phyloP scores from a whole-genome alignment of 2,888 invertebrate genomes.

The Liodrosophila aerea region DNA sequence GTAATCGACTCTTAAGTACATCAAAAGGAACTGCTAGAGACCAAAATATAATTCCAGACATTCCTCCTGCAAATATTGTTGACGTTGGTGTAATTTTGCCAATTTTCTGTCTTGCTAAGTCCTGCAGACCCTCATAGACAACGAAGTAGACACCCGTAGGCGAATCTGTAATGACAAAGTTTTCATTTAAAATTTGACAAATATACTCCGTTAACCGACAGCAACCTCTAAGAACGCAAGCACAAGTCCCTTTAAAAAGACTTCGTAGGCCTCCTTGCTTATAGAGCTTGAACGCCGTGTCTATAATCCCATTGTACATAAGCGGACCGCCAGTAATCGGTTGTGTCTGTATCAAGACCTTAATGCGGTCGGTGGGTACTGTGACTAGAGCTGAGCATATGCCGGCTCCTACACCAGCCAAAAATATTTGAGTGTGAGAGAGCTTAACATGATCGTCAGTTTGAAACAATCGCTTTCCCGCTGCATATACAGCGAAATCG shows the following conservation, averaged over 20 bases:
- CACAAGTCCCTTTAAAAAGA: slow-evolving; percentile 95
- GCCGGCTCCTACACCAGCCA: slow-evolving; percentile 97
- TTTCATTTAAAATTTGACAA: too few species aligned
- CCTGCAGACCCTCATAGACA: slow-evolving; percentile 96
- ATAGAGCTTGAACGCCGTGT: slow-evolving; percentile 94
- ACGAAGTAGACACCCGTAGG: slow-evolving; percentile 99
- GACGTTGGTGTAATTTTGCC: slow-evolving; percentile 84
- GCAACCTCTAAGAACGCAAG: slow-evolving; percentile 89
- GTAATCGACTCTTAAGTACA: slow-evolving; percentile 97
- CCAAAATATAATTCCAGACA: slow-evolving; percentile 99
- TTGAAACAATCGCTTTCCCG: slow-evolving; percentile 94
- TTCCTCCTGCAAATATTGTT: slow-evolving; percentile 96
- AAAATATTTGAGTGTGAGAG: slow-evolving; percentile 90
- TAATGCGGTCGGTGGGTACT: slow-evolving; percentile 99
- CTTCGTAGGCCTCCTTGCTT: slow-evolving; percentile 95
- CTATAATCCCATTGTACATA: slow-evolving; percentile 95
- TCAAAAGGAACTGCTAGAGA: slow-evolving; percentile 97
- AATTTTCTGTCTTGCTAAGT: slow-evolving; percentile 85
- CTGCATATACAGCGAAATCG: slow-evolving; percentile 96
- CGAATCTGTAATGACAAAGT: slow-evolving; percentile 86
- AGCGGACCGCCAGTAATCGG: slow-evolving; percentile 85
- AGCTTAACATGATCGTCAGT: slow-evolving; percentile 85
- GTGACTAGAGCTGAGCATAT: slow-evolving; percentile 98
- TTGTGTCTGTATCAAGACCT: slow-evolving; percentile 97
- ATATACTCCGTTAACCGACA: too few species aligned